phyloP scores from a whole-genome alignment of 2,888 invertebrate genomes.

The Aspidiotus rigidus region DNA sequence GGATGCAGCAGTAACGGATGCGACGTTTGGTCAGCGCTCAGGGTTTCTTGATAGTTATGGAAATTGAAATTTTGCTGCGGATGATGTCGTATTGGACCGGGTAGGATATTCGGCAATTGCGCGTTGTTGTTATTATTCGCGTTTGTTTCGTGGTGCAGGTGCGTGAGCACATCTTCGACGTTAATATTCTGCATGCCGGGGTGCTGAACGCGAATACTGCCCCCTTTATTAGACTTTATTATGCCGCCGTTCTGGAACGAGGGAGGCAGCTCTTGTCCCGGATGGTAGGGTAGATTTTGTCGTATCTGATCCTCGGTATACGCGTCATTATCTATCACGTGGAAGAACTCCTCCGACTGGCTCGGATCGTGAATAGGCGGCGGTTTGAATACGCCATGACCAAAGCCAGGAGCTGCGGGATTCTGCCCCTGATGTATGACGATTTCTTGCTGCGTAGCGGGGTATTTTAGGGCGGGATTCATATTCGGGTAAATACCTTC shows the following conservation, averaged over 20 bases:
- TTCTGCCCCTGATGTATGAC: slow-evolving; percentile 21
- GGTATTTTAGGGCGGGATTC: slow-evolving; percentile 19
- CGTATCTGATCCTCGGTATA: slow-evolving; percentile 27
- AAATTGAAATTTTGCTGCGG: slow-evolving; percentile 13
- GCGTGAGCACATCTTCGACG: slow-evolving; percentile 25
- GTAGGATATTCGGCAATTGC: slow-evolving; percentile 22
- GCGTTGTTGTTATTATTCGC: slow-evolving; percentile 23
- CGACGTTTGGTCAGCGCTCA: slow-evolving; percentile 26
- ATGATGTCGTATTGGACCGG: slow-evolving; percentile 12
- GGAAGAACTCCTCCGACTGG: slow-evolving; percentile 24
- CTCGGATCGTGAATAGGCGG: slow-evolving; percentile 20
- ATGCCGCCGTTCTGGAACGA: slow-evolving; percentile 12
- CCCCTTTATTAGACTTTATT: slow-evolving; percentile 16
- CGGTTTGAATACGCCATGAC: slow-evolving; percentile 9
- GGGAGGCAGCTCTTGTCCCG: slow-evolving; percentile 14
- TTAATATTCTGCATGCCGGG: slow-evolving; percentile 8
- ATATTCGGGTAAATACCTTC: slow-evolving; percentile 16
- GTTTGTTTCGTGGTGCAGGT: slow-evolving; percentile 19
- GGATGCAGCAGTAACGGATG: slow-evolving; percentile 26
- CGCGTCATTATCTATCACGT: slow-evolving; percentile 23
- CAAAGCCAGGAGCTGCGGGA: neutral
- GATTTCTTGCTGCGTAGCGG: slow-evolving; percentile 9
- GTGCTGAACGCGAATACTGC: slow-evolving; percentile 5
- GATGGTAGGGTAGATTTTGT: slow-evolving; percentile 3
- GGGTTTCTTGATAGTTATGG: slow-evolving; percentile 29